Evolutionary conservation across 2,797 vertebrate genomes (phyloP), one percentile per base, ranked within the genome.

Genomic region (Notamacropus eugenii): DNA sequence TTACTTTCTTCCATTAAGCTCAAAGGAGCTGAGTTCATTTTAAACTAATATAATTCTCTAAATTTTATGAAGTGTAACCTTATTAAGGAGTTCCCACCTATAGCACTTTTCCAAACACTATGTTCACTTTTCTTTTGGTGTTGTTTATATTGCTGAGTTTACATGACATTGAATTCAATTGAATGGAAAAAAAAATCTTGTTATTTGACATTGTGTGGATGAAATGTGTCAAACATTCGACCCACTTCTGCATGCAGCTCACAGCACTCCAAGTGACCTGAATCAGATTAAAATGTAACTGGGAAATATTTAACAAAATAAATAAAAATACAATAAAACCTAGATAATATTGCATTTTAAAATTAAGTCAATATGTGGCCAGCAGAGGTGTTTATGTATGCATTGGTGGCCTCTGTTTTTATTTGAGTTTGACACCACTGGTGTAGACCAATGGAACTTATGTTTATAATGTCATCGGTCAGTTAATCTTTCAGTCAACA

Each of bases 161-260:
- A 29, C 46, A 91, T 91, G 56, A 91, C 59, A 93, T 92, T 96
- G 91, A 92, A 92, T 92, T 94, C 92, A 46, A 57, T 11, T 94
- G 94, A 95, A 96, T 94, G 87, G 67, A 93, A 94, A 95, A 93
- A 95, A 97, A 97, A 96, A 91, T 50, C 50, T 54, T 74, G 55
- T 52, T 94, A 57, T 50, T 91, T 94, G 87, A 74, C 62, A 16
- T 50, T 74, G 29, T 19, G 14, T 54, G 62, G 94, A 40, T n/a
- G 4, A 22, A 50, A 93, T 6, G 67, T 82, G 67, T 40, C 67
- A 82, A 74, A 82, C 67, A 24, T 82, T 82, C 0, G 31, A 67
- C 4, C 12, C 12, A 67, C 59, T 34, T 67, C 31, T n/a, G 31
- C 59, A n/a, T n/a, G n/a, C 67, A 24, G 19, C 67, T 19, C n/a